Evolutionary conservation across 2,888 invertebrate species (phyloP), one percentile per base, ranked within the genome.

Genomic region (Punctoribates punctum): DNA sequence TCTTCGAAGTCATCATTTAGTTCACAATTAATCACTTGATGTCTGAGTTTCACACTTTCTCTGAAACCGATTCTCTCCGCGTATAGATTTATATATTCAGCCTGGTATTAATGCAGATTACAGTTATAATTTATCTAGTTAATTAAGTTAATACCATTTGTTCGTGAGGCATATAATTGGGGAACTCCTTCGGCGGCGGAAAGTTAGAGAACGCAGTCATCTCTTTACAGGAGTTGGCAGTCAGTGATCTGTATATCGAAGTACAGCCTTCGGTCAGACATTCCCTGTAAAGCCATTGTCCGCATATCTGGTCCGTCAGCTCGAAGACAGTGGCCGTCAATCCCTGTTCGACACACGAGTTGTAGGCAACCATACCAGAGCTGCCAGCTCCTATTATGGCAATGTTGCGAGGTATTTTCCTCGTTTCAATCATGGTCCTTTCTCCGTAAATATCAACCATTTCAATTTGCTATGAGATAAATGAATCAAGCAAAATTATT

Each of bases 301-400:
- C 84, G 9, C 84, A 84, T 27, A 83, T 79, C 51, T 82, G 79
- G 15, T 80, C 79, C 2, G 81, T 81, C 77, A 80, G 81, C 74
- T 84, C 85, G 79, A 81, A 84, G 75, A 84, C 83, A 6, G 82
- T 81, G 0, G 83, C 82, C 9, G 81, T 80, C n/a, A 83, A 77
- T n/a, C 81, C 82, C 77, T 83, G 82, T 46, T 85, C 83, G 42
- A 83, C 70, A 62, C 83, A 84, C 34, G 81, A 80, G 78, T 85
- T 84, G 54, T 83, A 82, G 11, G 84, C 81, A 11, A 83, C 81
- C 27, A 85, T 79, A 5, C 85, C 85, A 73, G 83, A 83, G n/a
- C 82, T 82, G 5, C 85, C 85, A n/a, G 83, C 85, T 4, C 85
- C 85, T 20, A 85, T 81, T 25, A 85, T 80, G 42, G 77, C 77